Percentiles rank a stretch among this genome's conserved stretches.
Evolutionary conservation across 2,113 vertebrate species (phyloP).

Genomic region (Poeciliopsis prolifica): DNA sequence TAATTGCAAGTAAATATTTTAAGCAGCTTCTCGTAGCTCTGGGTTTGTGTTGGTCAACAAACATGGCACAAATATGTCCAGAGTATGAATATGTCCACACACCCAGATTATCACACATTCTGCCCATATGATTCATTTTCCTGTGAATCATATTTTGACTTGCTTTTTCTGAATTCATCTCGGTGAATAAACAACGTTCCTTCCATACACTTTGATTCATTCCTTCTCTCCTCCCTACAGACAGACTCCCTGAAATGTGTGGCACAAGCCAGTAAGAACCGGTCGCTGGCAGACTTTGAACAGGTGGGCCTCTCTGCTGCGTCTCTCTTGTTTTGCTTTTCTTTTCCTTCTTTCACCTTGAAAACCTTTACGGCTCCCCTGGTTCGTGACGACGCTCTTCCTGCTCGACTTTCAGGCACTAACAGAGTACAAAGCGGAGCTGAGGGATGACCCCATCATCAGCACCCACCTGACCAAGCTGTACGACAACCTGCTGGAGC

Average conservation of each 20-base stretch:
- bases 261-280: constrained; percentile 98
- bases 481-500: constrained; percentile 97
- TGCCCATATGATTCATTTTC: too few species aligned
- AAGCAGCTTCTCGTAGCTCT: too few species aligned
- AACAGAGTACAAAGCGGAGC: constrained; percentile 95
- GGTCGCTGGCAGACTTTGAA: constrained; percentile 98
- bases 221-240: constrained; percentile 62
- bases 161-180: not conserved
- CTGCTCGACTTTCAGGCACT: constrained; percentile 81
- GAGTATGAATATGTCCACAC: too few species aligned
- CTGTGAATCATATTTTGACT: not conserved
- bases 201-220: constrained; percentile 17
- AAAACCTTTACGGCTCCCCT: not conserved
- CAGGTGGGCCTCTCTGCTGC: constrained; percentile 78
- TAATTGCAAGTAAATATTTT: too few species aligned
- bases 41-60: too few species aligned
- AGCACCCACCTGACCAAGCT: constrained; percentile 95
- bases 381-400: not conserved
- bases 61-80: too few species aligned
- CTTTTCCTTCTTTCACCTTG: too few species aligned
- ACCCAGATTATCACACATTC: too few species aligned
- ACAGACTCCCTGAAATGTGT: constrained; percentile 97
- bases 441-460: constrained; percentile 97
- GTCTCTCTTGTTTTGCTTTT: not conserved
- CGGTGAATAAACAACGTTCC: not conserved